Percentiles rank a stretch among this genome's conserved stretches.
Evolutionary conservation across 2,797 vertebrate species (phyloP).

Genomic region (Eleutherodactylus coqui): DNA sequence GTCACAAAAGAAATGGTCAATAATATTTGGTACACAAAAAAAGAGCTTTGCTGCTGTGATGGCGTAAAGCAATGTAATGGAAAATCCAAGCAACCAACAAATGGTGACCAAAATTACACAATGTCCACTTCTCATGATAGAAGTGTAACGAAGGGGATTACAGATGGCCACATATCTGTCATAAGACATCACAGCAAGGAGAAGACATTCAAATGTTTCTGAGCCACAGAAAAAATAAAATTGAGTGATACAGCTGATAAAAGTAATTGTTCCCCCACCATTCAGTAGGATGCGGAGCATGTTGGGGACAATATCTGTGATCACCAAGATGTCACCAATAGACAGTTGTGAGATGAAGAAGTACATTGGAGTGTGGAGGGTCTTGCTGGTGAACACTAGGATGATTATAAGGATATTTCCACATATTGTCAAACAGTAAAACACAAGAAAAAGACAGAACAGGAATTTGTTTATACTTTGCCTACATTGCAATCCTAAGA

Average conservation of each 20-base stretch:
- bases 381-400: neutral
- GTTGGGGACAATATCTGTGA: neutral
- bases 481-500: neutral
- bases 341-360: neutral
- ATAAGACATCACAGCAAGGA: neutral
- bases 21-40: neutral
- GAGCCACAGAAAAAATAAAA: neutral
- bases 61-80: neutral
- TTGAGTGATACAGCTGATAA: neutral
- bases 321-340: neutral
- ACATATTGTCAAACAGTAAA: neutral
- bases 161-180: conserved; percentile 7
- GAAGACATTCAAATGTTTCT: neutral
- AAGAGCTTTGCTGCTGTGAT: neutral
- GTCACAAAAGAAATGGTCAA: neutral
- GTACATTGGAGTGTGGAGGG: neutral
- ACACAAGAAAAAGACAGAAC: neutral
- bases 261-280: neutral
- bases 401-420: neutral
- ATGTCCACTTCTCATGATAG: neutral
- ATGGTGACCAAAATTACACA: neutral
- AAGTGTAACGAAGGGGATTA: neutral
- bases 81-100: neutral
- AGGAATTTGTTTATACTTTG: neutral
- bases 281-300: neutral